Evolutionary conservation across 2,888 invertebrate genomes (phyloP).

Genomic region (Epinotia bilunana): DNA sequence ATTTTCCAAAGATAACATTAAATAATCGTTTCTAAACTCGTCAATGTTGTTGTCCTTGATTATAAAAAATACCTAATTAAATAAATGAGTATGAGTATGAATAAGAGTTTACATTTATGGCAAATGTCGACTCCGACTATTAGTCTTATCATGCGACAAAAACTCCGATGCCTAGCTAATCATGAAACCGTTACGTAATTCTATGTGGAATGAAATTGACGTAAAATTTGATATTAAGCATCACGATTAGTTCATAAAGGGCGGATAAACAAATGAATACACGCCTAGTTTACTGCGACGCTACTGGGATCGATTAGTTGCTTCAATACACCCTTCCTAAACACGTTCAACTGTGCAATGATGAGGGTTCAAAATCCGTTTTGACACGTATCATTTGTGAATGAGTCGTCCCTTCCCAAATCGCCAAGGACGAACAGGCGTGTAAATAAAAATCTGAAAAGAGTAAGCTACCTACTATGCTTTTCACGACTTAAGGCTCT

Average conservation of each 20-base stretch:
- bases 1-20: no score
- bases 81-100: no score
- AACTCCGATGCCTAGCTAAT: no score
- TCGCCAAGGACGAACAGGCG: constrained; percentile 28
- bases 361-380: constrained; percentile 43
- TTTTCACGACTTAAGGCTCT: background rate
- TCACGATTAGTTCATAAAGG: background rate
- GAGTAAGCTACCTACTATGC: constrained; percentile 7
- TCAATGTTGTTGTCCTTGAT: no score
- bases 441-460: constrained; percentile 20
- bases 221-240: background rate
- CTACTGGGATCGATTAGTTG: constrained; percentile 38
- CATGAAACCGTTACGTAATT: no score
- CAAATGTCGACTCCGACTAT: no score
- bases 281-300: constrained; percentile 12
- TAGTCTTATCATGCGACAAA: no score
- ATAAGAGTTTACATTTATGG: no score
- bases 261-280: constrained; percentile 11
- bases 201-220: no score
- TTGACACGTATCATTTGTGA: constrained; percentile 43
- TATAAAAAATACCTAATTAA: no score
- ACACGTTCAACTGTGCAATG: constrained; percentile 37
- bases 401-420: constrained; percentile 28
- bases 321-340: constrained; percentile 39
- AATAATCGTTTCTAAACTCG: no score